A percentile compares a stretch with the other conserved stretches of the same genome.
Conservation (phyloP, 2,888 invertebrate species). For the Camponotus fellah region DNA sequence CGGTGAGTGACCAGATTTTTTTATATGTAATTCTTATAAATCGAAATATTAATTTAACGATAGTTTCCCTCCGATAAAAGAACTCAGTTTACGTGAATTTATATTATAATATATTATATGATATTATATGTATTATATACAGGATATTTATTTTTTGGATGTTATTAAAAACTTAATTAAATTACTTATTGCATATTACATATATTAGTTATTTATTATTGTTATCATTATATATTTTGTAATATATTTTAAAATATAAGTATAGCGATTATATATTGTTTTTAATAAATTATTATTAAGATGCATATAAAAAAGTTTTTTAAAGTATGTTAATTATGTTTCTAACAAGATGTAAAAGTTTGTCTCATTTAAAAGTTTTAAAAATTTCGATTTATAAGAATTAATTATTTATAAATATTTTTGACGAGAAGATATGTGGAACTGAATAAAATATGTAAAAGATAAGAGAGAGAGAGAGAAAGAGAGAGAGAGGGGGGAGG, state of each 20-base stretch:
- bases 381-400: background rate
- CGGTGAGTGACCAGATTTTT: background rate
- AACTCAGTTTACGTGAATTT: background rate
- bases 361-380: background rate
- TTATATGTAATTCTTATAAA: background rate
- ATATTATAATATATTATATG: background rate
- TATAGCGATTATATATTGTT: background rate
- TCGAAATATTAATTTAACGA: background rate
- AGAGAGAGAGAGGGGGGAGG: background rate
- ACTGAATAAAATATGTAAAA: background rate
- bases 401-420: conserved; percentile 3
- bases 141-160: background rate
- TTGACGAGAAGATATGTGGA: background rate
- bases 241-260: background rate
- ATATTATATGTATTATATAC: background rate
- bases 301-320: background rate
- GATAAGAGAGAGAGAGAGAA: background rate
- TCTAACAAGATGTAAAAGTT: background rate
- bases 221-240: background rate
- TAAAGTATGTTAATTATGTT: too few relatives aligned
- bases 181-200: background rate
- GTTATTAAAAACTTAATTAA: background rate
- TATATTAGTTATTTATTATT: background rate
- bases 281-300: background rate
- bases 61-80: background rate